Evolutionary conservation across 2,113 vertebrate genomes (phyloP).

Genomic region (Aldabrachelys gigantea): DNA sequence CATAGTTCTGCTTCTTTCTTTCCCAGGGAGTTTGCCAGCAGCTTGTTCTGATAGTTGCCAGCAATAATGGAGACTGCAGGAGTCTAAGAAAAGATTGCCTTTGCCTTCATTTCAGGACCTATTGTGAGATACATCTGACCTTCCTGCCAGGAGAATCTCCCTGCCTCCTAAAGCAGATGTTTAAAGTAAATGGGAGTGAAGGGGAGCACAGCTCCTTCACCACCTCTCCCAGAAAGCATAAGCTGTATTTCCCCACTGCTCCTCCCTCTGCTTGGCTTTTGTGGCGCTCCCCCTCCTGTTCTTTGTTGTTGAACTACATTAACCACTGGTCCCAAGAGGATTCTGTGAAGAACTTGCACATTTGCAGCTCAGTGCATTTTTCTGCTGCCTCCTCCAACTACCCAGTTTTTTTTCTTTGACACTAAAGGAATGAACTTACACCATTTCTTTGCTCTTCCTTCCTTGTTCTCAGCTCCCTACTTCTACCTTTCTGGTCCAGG

Average conservation of each 20-base stretch:
- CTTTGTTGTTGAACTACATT: neutral
- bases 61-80: neutral
- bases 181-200: neutral
- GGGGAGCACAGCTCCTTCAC: neutral
- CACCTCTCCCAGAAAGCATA: neutral
- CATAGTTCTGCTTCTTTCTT: neutral
- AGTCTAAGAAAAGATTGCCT: neutral
- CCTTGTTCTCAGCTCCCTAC: slow-evolving; percentile 4
- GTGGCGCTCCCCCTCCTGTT: neutral
- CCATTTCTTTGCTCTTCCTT: neutral
- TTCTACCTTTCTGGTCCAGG: slow-evolving; percentile 41
- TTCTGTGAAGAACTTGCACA: neutral
- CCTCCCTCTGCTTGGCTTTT: neutral
- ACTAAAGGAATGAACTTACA: neutral
- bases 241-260: neutral
- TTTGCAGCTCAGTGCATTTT: neutral
- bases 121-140: neutral
- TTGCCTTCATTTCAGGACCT: slow-evolving; percentile 46
- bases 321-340: neutral
- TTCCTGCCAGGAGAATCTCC: neutral
- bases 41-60: slow-evolving; percentile 30
- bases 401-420: neutral
- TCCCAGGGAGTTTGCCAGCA: slow-evolving; percentile 57
- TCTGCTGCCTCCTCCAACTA: neutral
- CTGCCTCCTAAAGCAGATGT: neutral